Conservation (phyloP, 2,888 invertebrate species). For the Leptarthrus brevirostris region DNA sequence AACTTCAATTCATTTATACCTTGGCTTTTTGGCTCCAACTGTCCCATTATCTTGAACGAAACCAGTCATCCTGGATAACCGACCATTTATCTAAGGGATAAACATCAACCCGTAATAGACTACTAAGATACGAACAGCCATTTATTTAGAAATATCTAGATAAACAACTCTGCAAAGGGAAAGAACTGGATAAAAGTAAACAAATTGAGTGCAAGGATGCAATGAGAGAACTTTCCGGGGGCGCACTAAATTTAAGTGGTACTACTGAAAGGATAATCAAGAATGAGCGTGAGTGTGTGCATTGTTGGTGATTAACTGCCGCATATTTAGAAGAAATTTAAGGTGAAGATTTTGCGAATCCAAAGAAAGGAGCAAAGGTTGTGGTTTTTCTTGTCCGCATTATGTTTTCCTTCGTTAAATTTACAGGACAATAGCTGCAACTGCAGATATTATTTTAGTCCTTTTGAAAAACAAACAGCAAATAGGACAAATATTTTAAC, state of each 20-base stretch:
- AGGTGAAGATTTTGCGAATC: no score
- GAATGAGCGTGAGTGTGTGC: not conserved
- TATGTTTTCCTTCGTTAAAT: no score
- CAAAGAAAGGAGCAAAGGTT: no score
- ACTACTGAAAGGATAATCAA: no score
- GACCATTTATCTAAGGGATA: conserved; percentile 51
- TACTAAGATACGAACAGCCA: conserved; percentile 50
- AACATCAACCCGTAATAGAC: conserved; percentile 53
- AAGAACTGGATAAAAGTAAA: conserved; percentile 25
- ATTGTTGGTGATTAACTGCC: conserved; percentile 4
- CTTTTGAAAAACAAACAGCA: no score
- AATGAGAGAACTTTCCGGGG: conserved; percentile 10
- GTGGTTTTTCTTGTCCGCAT: no score
- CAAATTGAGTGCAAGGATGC: conserved; percentile 41
- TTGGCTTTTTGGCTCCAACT: not conserved
- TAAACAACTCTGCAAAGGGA: conserved; percentile 46
- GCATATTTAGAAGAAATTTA: no score
- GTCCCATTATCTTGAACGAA: conserved; percentile 10
- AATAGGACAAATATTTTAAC: no score
- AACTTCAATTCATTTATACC: conserved; percentile 30
- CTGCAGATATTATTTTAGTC: no score
- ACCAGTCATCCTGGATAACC: conserved; percentile 39
- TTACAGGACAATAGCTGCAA: no score
- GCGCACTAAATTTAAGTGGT: not conserved
- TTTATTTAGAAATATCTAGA: conserved; percentile 54